A percentile compares a stretch with the other conserved stretches of the same genome.
Conservation (phyloP, 2,797 vertebrate species). For the Tachyglossus aculeatus region DNA sequence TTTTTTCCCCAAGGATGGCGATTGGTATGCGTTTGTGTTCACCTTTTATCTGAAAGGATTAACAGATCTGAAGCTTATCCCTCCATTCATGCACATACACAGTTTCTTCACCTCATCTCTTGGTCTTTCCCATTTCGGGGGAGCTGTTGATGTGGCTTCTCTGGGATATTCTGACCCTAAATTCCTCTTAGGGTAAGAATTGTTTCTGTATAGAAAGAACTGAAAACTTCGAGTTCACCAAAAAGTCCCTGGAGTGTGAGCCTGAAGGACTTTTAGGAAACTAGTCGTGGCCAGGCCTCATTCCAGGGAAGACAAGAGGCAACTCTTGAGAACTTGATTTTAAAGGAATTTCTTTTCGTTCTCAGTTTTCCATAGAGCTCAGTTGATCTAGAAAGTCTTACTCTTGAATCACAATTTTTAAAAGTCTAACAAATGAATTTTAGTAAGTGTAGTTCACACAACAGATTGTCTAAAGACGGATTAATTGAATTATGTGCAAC, state of each 20-base stretch:
- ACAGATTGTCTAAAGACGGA: neutral
- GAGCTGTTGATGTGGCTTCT: neutral
- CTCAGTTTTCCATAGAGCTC: accelerated
- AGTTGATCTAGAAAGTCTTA: neutral
- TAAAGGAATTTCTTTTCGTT: neutral
- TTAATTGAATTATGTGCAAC: neutral
- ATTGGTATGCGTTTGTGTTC: neutral
- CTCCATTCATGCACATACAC: neutral
- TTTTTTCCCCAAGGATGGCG: slow-evolving; percentile 24
- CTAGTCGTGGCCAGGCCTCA: too few species aligned
- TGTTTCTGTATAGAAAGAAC: neutral
- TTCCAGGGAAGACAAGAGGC: neutral
- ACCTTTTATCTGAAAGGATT: slow-evolving; percentile 21
- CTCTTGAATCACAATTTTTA: neutral
- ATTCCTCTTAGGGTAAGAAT: neutral
- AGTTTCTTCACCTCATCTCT: neutral
- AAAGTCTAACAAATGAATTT: neutral
- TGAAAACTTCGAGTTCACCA: neutral
- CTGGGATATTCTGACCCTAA: neutral
- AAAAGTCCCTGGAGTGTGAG: neutral
- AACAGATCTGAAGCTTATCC: slow-evolving; percentile 17
- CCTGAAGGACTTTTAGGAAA: neutral
- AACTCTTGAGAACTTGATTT: neutral
- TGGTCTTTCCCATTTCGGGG: neutral
- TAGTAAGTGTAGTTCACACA: neutral